Percentiles rank a stretch among this genome's conserved stretches.
phyloP scores from a whole-genome alignment of 2,888 invertebrate species.

The Dendrolimus pini region DNA sequence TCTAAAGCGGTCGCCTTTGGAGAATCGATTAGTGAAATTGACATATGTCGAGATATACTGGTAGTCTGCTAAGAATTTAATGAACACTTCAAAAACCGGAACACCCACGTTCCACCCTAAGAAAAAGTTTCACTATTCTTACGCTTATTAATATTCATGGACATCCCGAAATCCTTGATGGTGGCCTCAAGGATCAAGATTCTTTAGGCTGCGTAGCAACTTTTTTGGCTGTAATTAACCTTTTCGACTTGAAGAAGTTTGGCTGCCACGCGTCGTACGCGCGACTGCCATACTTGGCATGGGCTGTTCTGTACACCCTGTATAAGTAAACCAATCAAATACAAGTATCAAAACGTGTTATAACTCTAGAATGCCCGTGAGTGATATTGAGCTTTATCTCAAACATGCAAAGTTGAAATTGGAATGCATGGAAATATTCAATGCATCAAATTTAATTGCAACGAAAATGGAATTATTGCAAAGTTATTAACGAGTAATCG shows the following conservation, averaged over 20 bases:
- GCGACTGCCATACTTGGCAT: slow-evolving; percentile 48
- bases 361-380: background rate
- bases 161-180: slow-evolving; percentile 53
- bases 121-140: slow-evolving; percentile 48
- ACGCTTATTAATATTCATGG: slow-evolving; percentile 54
- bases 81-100: slow-evolving; percentile 18
- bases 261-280: slow-evolving; percentile 58
- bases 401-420: background rate
- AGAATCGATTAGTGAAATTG: too few relatives aligned
- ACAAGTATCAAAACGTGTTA: background rate
- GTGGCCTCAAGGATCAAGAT: slow-evolving; percentile 53
- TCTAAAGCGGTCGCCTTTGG: too few relatives aligned
- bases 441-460: slow-evolving; percentile 12
- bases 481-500: slow-evolving; percentile 10
- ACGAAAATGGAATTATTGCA: slow-evolving; percentile 25
- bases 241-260: slow-evolving; percentile 42
- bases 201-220: slow-evolving; percentile 39
- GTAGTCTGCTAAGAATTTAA: background rate
- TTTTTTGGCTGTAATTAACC: slow-evolving; percentile 60
- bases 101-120: slow-evolving; percentile 40
- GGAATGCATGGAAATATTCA: slow-evolving; percentile 3
- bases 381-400: background rate
- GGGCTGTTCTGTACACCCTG: slow-evolving; percentile 5
- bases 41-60: background rate
- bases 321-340: slow-evolving; percentile 6